Conservation (phyloP, 92 coral and sea anemone genomes). For the Phenganax subtilis region DNA sequence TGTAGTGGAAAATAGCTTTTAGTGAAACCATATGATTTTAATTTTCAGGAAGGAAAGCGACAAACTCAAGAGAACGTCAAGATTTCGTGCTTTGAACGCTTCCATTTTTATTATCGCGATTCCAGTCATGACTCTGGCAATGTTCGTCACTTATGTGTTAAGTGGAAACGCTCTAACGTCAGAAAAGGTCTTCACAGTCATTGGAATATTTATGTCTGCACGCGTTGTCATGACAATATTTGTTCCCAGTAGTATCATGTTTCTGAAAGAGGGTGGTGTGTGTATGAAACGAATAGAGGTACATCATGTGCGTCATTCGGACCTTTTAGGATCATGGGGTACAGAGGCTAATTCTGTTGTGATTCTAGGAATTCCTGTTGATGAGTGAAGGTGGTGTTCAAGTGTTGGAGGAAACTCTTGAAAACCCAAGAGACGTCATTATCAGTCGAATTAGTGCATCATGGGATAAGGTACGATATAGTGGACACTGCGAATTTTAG, state of each 20-base stretch:
- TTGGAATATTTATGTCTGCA: conserved; percentile 66
- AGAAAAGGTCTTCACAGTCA: conserved; percentile 74
- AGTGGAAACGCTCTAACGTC: conserved; percentile 66
- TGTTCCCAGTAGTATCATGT: conserved; percentile 65
- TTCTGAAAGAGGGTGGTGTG: conserved; percentile 68
- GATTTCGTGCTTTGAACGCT: conserved; percentile 61
- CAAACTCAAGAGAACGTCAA: conserved; percentile 55
- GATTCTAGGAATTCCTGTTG: conserved; percentile 55
- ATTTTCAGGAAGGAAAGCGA: conserved; percentile 60
- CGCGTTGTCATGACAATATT: conserved; percentile 61
- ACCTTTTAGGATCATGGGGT: background rate
- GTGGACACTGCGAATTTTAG: background rate
- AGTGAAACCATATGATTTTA: background rate
- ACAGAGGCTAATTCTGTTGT: background rate
- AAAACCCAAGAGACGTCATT: conserved; percentile 49
- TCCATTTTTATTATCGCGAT: conserved; percentile 53
- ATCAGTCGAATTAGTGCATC: conserved; percentile 67
- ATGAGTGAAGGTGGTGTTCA: conserved; percentile 52
- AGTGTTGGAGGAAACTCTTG: conserved; percentile 40
- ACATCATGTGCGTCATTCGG: background rate
- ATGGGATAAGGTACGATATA: conserved; percentile 60
- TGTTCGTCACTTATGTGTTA: conserved; percentile 73
- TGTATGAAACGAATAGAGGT: conserved; percentile 74
- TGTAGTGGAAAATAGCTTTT: background rate
- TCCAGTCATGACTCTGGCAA: conserved; percentile 55